phyloP scores from a whole-genome alignment of 2,888 invertebrate genomes.

The Ornithoptera priamus region DNA sequence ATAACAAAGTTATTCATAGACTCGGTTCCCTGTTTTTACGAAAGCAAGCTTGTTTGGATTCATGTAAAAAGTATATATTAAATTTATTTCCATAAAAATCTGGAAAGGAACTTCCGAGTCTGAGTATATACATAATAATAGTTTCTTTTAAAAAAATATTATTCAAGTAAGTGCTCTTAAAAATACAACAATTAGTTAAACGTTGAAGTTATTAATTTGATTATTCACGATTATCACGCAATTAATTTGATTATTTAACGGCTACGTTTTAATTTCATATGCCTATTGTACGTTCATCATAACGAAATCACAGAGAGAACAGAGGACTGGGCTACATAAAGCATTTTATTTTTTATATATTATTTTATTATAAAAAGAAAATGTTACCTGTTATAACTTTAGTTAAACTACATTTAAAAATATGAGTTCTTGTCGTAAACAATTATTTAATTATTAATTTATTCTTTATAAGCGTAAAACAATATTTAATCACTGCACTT shows the following conservation, averaged over 20 bases:
- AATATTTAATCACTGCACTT: conserved; percentile 15
- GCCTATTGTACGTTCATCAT: conserved; percentile 20
- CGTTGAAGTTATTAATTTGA: no score
- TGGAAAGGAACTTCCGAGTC: background rate
- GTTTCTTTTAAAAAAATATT: no score
- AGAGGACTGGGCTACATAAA: background rate
- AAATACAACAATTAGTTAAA: no score
- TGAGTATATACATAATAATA: no score
- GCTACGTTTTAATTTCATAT: background rate
- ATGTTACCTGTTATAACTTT: background rate
- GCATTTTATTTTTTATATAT: background rate
- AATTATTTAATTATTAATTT: background rate
- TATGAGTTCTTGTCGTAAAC: background rate
- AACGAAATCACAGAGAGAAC: background rate
- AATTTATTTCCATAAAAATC: background rate
- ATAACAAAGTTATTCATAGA: no score
- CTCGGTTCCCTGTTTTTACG: background rate
- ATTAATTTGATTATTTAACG: background rate
- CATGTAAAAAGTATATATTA: background rate
- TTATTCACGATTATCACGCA: no score
- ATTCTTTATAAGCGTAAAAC: conserved; percentile 1
- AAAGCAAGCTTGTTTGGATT: background rate
- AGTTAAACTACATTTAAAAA: background rate
- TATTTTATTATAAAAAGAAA: background rate
- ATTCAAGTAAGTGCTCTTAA: no score